Base-by-base conservation (phyloP, 1,140 invertebrate genomes). In the Sarcophaga peregrina region DNA sequence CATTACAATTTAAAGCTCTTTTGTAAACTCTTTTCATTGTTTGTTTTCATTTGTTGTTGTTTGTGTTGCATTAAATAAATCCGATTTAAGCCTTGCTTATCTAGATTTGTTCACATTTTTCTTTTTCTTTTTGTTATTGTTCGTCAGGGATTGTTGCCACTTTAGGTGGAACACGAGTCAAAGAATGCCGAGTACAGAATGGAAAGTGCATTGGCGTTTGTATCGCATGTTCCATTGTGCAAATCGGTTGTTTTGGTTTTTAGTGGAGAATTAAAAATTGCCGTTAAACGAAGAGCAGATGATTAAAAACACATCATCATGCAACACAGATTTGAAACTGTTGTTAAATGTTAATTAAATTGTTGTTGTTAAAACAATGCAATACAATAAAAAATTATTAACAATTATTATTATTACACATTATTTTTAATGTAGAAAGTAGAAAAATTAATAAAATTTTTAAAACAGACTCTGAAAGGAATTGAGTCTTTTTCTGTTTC, bases 91-190 rank as follows among this genome's bases (percentile, higher is more conserved):
- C 54, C 4, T 15, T 58, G 15, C 54, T 58, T 58, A 58, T 58
- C 54, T 58, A 58, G 54, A 58, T 58, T 37, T 58, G n/a, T 58
- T 58, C n/a, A 58, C 13, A n/a, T 58, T 58, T 7, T 58, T 58
- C 7, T 58, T 58, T n/a, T 58, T 13, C 4, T 58, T 58, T n/a
- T 58, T 58, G 54, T 58, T 5, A 58, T 58, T n/a, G 4, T 37
- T 37, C 25, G 25, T 37, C n/a, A 4, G 54, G n/a, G 54, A 58
- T 58, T 11, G 54, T 58, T 58, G 54, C 54, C 54, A 58, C 54
- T n/a, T 58, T n/a, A 58, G 54, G 54, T 58, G 54, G 54, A n/a
- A 58, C 54, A 58, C 54, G 54, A 58, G 54, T 58, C 54, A 58
- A 58, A 58, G 15, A 37, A 58, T 58, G 15, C 54, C n/a, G 54